Evolutionary conservation across 2,888 invertebrate species (phyloP).

Genomic region (Tenthredo scrophulariae): DNA sequence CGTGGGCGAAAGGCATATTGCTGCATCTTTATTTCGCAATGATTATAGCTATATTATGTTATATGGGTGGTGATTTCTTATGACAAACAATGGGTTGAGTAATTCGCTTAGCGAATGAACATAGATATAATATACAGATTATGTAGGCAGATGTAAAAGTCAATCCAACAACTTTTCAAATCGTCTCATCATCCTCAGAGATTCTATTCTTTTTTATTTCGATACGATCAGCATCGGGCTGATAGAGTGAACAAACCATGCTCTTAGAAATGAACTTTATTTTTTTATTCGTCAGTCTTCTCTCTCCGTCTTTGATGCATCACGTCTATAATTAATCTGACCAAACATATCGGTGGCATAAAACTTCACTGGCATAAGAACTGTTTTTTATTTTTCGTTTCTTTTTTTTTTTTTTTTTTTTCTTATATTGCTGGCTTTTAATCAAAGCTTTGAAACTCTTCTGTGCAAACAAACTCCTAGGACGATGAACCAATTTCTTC

Average conservation of each 20-base stretch:
- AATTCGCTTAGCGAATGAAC: not conserved
- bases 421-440: not conserved
- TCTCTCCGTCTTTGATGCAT: not conserved
- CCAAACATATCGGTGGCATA: not conserved
- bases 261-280: not conserved
- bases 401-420: not conserved
- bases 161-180: constrained; percentile 6
- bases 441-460: constrained; percentile 17
- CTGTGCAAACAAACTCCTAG: constrained; percentile 29
- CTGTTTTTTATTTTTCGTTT: no score
- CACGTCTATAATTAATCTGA: not conserved
- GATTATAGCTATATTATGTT: not conserved
- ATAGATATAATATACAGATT: not conserved
- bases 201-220: not conserved
- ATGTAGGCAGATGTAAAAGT: constrained; percentile 8
- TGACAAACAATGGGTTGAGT: constrained; percentile 39
- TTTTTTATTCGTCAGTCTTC: not conserved
- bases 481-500: constrained; percentile 46
- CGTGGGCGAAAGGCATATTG: constrained; percentile 44
- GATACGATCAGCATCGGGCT: not conserved
- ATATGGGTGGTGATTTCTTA: constrained; percentile 16
- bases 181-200: not conserved
- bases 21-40: constrained; percentile 47
- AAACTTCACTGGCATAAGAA: not conserved
- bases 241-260: not conserved